Conservation (phyloP, 2,888 invertebrate genomes). For the Parthenolecanium corni region DNA sequence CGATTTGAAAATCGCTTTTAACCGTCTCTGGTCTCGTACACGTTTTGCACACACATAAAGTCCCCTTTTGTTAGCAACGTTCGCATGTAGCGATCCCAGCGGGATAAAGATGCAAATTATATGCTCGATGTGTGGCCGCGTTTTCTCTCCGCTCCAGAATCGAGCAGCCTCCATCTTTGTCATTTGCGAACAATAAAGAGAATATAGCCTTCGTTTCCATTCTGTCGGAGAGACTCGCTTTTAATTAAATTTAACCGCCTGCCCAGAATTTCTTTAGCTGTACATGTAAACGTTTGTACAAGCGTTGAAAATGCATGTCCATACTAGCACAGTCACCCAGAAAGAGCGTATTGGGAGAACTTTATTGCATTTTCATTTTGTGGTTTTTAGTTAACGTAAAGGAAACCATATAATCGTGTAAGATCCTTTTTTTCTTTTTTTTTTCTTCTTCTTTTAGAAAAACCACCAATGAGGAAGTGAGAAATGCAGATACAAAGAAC, state of each 20-base stretch:
- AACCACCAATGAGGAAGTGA: background rate
- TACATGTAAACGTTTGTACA: background rate
- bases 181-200: constrained; percentile 24
- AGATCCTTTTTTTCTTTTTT: background rate
- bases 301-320: constrained; percentile 16
- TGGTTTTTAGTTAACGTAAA: background rate
- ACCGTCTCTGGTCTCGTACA: background rate
- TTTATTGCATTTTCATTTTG: background rate
- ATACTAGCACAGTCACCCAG: constrained; percentile 2
- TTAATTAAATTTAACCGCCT: constrained; percentile 17
- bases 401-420: background rate
- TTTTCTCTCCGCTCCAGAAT: constrained; percentile 1
- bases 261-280: background rate
- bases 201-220: constrained; percentile 12
- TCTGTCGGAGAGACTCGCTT: constrained; percentile 15
- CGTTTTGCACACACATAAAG: constrained; percentile 1
- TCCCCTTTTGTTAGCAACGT: constrained; percentile 13
- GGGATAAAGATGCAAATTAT: constrained; percentile 24
- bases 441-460: background rate
- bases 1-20: constrained; percentile 22
- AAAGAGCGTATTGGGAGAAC: background rate
- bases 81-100: constrained; percentile 19
- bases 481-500: no score
- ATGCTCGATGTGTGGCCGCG: background rate
- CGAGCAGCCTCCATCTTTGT: constrained; percentile 13